phyloP scores from a whole-genome alignment of 2,113 vertebrate species.

The Rhynchopsitta pachyrhyncha region DNA sequence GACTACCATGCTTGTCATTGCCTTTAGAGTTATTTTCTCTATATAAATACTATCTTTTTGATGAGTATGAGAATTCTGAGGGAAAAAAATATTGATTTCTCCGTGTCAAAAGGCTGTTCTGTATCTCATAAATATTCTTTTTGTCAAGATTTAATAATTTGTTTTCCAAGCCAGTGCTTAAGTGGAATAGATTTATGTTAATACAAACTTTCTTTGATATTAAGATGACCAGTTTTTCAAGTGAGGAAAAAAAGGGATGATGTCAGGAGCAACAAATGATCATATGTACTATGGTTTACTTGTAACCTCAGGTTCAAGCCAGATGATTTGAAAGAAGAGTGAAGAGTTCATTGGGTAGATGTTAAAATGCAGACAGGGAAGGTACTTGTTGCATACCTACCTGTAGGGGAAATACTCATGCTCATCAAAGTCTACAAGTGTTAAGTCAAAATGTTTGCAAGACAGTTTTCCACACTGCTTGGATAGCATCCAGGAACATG shows the following conservation, averaged over 20 bases:
- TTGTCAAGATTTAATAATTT: slow-evolving; percentile 61
- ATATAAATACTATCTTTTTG: slow-evolving; percentile 34
- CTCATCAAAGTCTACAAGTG: background rate
- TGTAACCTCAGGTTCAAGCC: background rate
- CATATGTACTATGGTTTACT: background rate
- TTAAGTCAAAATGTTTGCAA: background rate
- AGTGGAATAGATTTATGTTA: slow-evolving; percentile 67
- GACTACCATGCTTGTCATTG: background rate
- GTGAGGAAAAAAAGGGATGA: background rate
- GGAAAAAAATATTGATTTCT: slow-evolving; percentile 27
- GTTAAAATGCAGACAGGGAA: background rate
- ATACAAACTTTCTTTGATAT: slow-evolving; percentile 54
- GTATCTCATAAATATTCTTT: slow-evolving; percentile 55
- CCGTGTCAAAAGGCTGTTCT: slow-evolving; percentile 54
- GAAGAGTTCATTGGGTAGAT: background rate
- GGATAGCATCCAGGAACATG: background rate
- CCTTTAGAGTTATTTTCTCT: background rate
- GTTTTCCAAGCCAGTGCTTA: slow-evolving; percentile 42
- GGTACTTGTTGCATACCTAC: background rate
- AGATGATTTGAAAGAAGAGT: background rate
- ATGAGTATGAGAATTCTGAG: slow-evolving; percentile 47
- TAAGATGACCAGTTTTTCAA: slow-evolving; percentile 47
- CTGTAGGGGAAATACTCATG: background rate
- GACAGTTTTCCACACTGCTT: background rate
- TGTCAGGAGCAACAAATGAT: slow-evolving; percentile 32